Base-by-base conservation (phyloP, 1,140 invertebrate species). In the Caenorhabditis inopinata region DNA sequence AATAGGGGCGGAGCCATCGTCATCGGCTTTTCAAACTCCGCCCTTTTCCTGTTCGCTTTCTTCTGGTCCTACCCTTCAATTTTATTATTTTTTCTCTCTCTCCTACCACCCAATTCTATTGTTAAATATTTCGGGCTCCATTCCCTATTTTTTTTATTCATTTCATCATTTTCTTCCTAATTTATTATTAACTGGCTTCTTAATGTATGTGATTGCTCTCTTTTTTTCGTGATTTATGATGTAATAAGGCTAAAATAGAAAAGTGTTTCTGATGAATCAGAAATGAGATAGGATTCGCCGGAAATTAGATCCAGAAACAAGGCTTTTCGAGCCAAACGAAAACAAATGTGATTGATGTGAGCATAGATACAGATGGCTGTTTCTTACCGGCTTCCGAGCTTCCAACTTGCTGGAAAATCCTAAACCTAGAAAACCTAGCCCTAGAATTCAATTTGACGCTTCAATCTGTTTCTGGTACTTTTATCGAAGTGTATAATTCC, bases 241-340 rank as follows among this genome's bases (percentile, higher is more conserved):
- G 21, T 25, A 32, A n/a, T n/a, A 21, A 58, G 14, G n/a, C 29
- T 9, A 21, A 58, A 23, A 32, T 32, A 21, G 27, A 27, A 27
- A 11, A 32, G 35, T 58, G 51, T 58, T 58, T 58, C 51, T 58
- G 51, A 32, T 58, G 51, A 58, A 58, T 58, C 51, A 58, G n/a
- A 68, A 21, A 68, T 42, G 38, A 21, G 32, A 68, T n/a, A n/a
- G n/a, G 58, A 68, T 68, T 18, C 58, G 32, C 32, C 58, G 58
- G 58, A 68, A 68, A 68, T 68, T 68, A 68, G 58, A 42, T 29
- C 29, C 58, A 38, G 29, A 38, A 21, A n/a, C n/a, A 21, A 21
- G 27, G 58, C 58, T 68, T 27, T 68, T 68, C 38, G 58, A 68
- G 58, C 58, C 11, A 18, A 21, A 21, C 5, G 29, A 38, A 68